These are phyloP conservation scores for Rhynchomys soricoides DNA, from an alignment of 2,113 vertebrate genomes.

Conservation along the genomic window DNA sequence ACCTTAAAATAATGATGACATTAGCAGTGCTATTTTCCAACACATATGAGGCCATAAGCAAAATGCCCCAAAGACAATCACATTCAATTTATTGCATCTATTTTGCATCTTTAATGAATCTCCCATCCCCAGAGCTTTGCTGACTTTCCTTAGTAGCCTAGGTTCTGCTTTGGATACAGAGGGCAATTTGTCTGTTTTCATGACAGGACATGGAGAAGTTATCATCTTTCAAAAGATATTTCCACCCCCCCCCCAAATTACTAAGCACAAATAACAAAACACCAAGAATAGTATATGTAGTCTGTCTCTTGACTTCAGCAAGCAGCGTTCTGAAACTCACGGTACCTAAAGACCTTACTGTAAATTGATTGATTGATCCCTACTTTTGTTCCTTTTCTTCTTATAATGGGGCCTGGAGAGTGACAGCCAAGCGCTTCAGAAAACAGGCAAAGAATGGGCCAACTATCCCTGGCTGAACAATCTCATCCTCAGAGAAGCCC, in stretches of 20 bases:
- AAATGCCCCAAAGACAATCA: constrained; percentile 71
- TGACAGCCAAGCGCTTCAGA: background rate
- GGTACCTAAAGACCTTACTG: background rate
- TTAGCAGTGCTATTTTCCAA: constrained; percentile 75
- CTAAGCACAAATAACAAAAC: background rate
- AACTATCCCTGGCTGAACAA: background rate
- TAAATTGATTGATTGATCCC: background rate
- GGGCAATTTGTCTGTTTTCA: background rate
- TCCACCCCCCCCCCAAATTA: background rate
- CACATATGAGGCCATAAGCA: constrained; percentile 76
- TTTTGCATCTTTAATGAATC: constrained; percentile 66
- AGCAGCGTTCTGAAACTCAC: background rate
- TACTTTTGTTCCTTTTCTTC: background rate
- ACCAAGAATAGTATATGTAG: background rate
- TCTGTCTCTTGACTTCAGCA: background rate
- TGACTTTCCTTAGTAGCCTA: background rate
- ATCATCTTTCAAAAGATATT: background rate
- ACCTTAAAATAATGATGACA: constrained; percentile 82
- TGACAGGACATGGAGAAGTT: background rate
- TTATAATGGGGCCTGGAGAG: background rate
- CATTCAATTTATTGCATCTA: constrained; percentile 55
- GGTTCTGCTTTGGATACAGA: constrained; percentile 19
- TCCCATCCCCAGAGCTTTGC: constrained; percentile 11
- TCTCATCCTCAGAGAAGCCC: background rate
- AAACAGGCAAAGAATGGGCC: background rate